Base-by-base conservation (phyloP, 2,797 vertebrate species). In the Scleropages formosus region DNA sequence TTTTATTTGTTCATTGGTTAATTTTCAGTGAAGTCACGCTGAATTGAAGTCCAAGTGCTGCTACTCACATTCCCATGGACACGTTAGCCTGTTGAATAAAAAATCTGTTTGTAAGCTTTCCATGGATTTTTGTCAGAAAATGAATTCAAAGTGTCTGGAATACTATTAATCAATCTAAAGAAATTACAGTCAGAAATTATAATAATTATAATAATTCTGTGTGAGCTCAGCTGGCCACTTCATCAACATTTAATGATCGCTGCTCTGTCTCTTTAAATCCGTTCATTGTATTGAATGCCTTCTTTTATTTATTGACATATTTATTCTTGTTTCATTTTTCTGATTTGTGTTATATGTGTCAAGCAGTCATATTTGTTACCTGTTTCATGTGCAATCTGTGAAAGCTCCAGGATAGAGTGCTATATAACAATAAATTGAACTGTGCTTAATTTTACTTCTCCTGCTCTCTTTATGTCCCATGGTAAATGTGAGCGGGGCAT, bases 391-490 rank as follows among this genome's bases (percentile, higher is more conserved):
- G 31, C 6, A 39, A 39, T 39, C 31, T 39, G 31, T 6, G 39
- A 39, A 53, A 49, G 20, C 49, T 20, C 69, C 24, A 69, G 15
- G 46, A 71, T 53, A 1, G 68, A 11, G n/a, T 20, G 8, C 68
- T 56, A n/a, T 12, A 22, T 70, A 4, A 26, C 49, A 22, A 49
- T 10, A 8, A 9, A 9, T 16, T 27, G 15, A 27, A 61, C 44
- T 56, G 39, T 59, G 20, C 44, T 70, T 18, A 78, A 65, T 66
- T 22, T 46, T 63, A 71, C 49, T 73, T 86, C 59, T 70, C 78
- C 77, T 71, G 78, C 76, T 77, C 75, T 82, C 24, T n/a, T n/a
- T n/a, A n/a, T 51, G 16, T 27, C 56, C 31, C 51, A 56, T 26
- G 51, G n/a, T n/a, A n/a, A n/a, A n/a, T 51, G 68, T 71, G 51